These are phyloP conservation scores for Danaus chrysippus DNA, from an alignment of 2,888 invertebrate species.

Conservation along the genomic window DNA sequence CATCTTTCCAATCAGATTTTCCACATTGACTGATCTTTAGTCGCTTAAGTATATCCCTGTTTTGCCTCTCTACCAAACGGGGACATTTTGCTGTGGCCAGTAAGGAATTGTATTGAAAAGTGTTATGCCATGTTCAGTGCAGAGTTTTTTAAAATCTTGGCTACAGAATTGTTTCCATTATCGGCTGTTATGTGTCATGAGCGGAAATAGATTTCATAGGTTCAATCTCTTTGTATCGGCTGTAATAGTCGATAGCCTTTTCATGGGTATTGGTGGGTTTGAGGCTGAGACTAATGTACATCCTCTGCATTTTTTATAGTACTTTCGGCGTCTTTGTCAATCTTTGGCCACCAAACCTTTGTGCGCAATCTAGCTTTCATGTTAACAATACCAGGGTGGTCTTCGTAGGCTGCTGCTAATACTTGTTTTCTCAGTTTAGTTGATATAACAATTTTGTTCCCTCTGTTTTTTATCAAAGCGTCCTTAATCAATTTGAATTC, in stretches of 20 bases:
- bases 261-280: constrained; percentile 24
- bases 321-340: constrained; percentile 26
- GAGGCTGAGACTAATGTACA: constrained; percentile 27
- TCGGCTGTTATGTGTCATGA: constrained; percentile 31
- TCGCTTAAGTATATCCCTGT: constrained; percentile 15
- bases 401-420: not conserved
- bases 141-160: constrained; percentile 33
- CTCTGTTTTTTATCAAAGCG: not conserved
- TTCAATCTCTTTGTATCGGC: constrained; percentile 28
- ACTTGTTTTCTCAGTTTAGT: not conserved
- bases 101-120: constrained; percentile 33
- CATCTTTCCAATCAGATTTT: no score
- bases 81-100: constrained; percentile 36
- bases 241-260: constrained; percentile 31
- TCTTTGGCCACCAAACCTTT: constrained; percentile 33
- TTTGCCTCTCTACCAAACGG: constrained; percentile 38
- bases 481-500: not conserved
- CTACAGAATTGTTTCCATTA: constrained; percentile 35
- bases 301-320: constrained; percentile 25
- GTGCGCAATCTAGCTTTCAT: constrained; percentile 29
- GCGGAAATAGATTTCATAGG: constrained; percentile 22
- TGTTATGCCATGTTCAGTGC: constrained; percentile 23
- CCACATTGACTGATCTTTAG: no score
- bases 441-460: not conserved
- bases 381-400: constrained; percentile 5